Evolutionary conservation across 2,888 invertebrate genomes (phyloP).

Genomic region (Dicyrtoma fusca): DNA sequence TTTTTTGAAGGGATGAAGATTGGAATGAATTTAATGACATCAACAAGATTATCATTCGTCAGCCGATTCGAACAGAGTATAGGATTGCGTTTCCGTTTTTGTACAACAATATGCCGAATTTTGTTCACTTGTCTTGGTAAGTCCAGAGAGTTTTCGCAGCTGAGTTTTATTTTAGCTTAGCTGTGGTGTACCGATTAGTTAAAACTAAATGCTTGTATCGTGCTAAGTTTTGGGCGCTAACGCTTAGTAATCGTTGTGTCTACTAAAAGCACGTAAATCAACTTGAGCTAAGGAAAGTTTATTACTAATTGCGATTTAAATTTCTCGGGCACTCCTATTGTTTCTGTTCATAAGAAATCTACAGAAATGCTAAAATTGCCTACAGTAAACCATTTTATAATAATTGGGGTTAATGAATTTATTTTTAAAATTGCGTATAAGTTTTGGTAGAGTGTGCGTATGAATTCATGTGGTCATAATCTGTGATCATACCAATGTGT

Average conservation of each 20-base stretch:
- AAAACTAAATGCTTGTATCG: conserved; percentile 12
- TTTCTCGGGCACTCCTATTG: conserved; percentile 31
- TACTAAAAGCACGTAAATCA: conserved; percentile 46
- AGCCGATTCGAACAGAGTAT: conserved; percentile 98
- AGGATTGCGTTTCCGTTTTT: conserved; percentile 98
- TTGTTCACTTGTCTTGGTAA: conserved; percentile 97
- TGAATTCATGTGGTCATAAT: background rate
- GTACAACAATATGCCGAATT: conserved; percentile 98
- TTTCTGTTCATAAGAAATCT: conserved; percentile 11
- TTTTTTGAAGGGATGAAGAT: conserved; percentile 84
- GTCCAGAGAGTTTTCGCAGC: too few species aligned
- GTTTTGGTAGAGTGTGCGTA: too few species aligned
- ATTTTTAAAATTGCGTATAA: too few species aligned
- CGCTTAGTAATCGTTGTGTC: conserved; percentile 29
- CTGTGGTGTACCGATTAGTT: background rate
- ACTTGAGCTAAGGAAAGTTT: conserved; percentile 11
- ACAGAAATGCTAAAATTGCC: conserved; percentile 36
- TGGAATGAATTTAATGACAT: conserved; percentile 99
- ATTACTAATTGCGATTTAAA: conserved; percentile 28
- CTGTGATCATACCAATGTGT: background rate
- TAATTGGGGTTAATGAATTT: too few species aligned
- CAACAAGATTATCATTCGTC: conserved; percentile 98
- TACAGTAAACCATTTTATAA: conserved; percentile 19
- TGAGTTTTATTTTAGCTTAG: conserved; percentile 21
- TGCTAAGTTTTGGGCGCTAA: conserved; percentile 42